phyloP scores from a whole-genome alignment of 2,797 vertebrate species.

The Anas georgica region DNA sequence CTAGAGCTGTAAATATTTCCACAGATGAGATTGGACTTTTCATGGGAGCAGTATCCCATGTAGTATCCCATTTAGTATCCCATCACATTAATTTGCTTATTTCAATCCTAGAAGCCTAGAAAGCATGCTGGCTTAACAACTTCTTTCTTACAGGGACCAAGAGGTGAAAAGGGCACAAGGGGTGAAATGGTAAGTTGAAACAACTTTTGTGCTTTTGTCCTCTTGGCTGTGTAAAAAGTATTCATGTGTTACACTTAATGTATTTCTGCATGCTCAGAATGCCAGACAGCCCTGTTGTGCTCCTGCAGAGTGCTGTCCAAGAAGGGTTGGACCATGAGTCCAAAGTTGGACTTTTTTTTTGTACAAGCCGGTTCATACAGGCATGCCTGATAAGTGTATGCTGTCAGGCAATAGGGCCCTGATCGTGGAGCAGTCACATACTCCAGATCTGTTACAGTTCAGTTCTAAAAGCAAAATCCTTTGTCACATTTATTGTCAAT shows the following conservation, averaged over 20 bases:
- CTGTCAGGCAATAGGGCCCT: background rate
- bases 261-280: background rate
- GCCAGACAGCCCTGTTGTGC: background rate
- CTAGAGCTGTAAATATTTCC: background rate
- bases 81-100: background rate
- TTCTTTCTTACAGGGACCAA: conserved; percentile 81
- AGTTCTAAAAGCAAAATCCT: background rate
- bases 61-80: too few species aligned
- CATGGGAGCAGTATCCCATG: background rate
- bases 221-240: background rate
- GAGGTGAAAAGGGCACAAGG: conserved; percentile 87
- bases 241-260: background rate
- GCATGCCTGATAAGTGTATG: background rate
- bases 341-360: background rate
- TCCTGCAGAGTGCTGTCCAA: background rate
- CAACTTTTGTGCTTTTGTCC: background rate
- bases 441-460: background rate
- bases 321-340: background rate
- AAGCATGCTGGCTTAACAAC: background rate
- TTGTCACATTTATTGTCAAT: background rate
- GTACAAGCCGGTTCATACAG: background rate
- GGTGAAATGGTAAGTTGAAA: conserved; percentile 92
- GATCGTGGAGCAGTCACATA: background rate
- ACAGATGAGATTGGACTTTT: background rate
- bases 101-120: background rate